Conservation (phyloP, 2,797 vertebrate species). For the Pangasius krempfi region DNA sequence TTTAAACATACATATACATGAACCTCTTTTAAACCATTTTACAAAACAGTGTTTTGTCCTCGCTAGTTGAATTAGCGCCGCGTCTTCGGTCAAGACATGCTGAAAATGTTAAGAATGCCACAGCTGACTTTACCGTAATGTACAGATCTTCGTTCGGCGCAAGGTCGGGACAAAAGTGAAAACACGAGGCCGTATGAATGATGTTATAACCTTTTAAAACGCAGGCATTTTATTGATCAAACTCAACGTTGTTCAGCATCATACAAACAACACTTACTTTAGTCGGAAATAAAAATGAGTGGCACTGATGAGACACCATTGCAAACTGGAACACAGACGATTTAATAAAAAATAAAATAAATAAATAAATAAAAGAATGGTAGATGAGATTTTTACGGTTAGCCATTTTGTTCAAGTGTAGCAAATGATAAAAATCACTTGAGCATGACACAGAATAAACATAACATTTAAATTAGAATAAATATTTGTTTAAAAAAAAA, state of each 20-base stretch:
- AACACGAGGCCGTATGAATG: conserved; percentile 60
- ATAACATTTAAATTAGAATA: conserved; percentile 16
- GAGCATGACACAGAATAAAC: conserved; percentile 1
- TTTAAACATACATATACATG: not conserved
- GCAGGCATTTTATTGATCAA: conserved; percentile 64
- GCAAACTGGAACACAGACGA: conserved; percentile 3
- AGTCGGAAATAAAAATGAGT: not conserved
- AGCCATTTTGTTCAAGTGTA: not conserved
- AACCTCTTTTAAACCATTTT: not conserved
- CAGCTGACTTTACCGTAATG: conserved; percentile 24
- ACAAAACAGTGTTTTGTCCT: not conserved
- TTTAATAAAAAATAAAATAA: not conserved
- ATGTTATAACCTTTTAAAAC: conserved; percentile 50
- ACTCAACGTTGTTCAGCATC: conserved; percentile 54
- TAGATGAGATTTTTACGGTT: not conserved
- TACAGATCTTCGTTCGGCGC: not conserved
- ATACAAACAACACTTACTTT: conserved; percentile 30
- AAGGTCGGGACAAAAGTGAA: conserved; percentile 53
- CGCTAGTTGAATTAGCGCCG: not conserved
- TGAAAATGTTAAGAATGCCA: not conserved
- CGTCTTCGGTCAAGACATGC: not conserved
- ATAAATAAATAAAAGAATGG: not conserved
- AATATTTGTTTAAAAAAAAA: not conserved
- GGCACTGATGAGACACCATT: conserved; percentile 6
- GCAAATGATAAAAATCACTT: conserved; percentile 16